Base-by-base conservation (phyloP, 1,140 invertebrate genomes). In the Pomacea maculata region DNA sequence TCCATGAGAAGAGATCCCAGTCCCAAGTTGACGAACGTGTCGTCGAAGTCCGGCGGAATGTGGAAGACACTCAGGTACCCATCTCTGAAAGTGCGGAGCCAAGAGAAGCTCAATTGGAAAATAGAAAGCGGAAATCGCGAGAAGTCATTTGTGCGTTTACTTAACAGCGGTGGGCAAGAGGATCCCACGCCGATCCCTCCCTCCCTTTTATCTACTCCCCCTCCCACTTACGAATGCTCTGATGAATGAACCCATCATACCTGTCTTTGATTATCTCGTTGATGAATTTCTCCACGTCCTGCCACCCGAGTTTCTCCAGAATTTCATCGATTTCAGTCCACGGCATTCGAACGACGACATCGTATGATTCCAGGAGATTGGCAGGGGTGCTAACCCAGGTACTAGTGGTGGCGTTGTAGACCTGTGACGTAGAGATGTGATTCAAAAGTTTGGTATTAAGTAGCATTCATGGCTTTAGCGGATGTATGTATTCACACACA, bases 11-110 rank as follows among this genome's bases (percentile, higher is more conserved):
- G 67, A 14, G 84, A 76, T 6, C 89, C 89, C 0, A 90, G 63
- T 29, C 87, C 89, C 57, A 90, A 68, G 80, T 90, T 90, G 21
- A 90, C 84, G 83, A 89, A 90, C 0, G 89, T 90, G 77, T 90
- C 89, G 78, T 90, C 89, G 80, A 90, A 90, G 78, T 90, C 89
- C 0, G 89, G 87, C 6, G 89, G 88, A 71, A 89, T 89, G 34
- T 86, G 84, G 79, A 90, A 90, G 0, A 85, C 87, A 11, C 29
- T 34, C 14, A 71, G 15, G 80, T 85, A 86, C 2, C 73, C 81
- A 17, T 81, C 72, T 29, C 85, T 87, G 79, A 70, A 82, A 82
- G 68, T 14, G n/a, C 6, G n/a, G 45, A 25, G 25, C 25, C 25
- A 0, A 25, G n/a, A 25, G n/a, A 34, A 71, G 68, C 25, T n/a